Conservation (phyloP, 2,113 vertebrate species). For the Equus quagga region DNA sequence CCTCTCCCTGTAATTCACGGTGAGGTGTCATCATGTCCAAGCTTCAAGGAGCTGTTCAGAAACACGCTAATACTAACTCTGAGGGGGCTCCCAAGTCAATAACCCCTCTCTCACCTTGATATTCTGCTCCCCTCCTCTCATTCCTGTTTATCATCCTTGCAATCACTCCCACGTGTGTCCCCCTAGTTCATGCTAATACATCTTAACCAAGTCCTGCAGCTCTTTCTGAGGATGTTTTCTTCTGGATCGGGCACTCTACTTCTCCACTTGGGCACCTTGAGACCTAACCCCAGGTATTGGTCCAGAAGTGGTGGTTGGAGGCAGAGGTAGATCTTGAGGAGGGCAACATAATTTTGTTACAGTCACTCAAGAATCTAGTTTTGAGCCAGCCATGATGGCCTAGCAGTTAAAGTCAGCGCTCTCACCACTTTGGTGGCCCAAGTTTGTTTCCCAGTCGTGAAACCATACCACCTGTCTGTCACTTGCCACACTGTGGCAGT, state of each 20-base stretch:
- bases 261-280: background rate
- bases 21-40: background rate
- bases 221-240: conserved; percentile 1
- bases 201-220: background rate
- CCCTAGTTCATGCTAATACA: background rate
- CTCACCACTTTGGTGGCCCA: too few relatives aligned
- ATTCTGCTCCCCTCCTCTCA: background rate
- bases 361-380: conserved; percentile 2
- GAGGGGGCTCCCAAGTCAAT: background rate
- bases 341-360: background rate
- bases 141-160: background rate
- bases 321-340: background rate
- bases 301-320: background rate
- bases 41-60: background rate
- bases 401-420: too few relatives aligned
- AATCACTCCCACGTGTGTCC: background rate
- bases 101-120: background rate
- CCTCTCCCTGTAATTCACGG: background rate
- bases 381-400: background rate
- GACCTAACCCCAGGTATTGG: background rate
- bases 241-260: background rate
- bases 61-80: background rate
- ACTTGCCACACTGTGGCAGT: too few relatives aligned
- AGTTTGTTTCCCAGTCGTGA: too few relatives aligned
- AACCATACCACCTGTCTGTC: too few relatives aligned